Base-by-base conservation (phyloP, 2,888 invertebrate genomes). In the Rotaria macrura region DNA sequence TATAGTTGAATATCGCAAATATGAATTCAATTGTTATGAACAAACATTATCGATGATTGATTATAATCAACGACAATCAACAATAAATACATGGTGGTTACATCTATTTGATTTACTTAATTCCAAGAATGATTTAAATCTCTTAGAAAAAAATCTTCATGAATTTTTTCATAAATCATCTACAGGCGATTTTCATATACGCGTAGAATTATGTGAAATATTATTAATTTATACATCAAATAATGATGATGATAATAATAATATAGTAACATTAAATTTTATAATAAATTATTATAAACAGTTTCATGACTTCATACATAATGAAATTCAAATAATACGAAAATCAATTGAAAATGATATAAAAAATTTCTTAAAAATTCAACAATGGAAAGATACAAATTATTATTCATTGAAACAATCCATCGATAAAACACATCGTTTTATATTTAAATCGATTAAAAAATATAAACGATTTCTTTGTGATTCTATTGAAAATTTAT, bases 381-480 rank as follows among this genome's bases (percentile, higher is more conserved):
- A 95, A 85, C 93, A 95, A 65, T 99, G 97, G 95, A 95, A 94
- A 89, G 97, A 99, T 89, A 93, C 95, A 25, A 97, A 95, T 89
- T 96, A 96, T 90, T 97, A 95, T 94, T 94, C 96, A 54, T 94
- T 98, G 85, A 95, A 95, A 88, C 94, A 95, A 88, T 94, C 95
- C 0, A 94, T 96, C 0, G 94, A 94, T 72, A 95, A 95, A 89
- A 94, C 95, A 0, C 96, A 97, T 89, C 94, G 94, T 87, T 94
- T 94, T 38, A 92, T 97, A 20, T 94, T 95, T 89, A 96, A 96
- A 90, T 94, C 94, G 89, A 93, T 95, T 52, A 94, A 94, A 89
- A 94, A 95, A 89, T 97, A 94, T 91, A 94, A 95, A 54, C 17
- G 88, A 89, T 89, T 85, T 54, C 65, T 85, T 3, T 14, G 40